Evolutionary conservation across 2,113 vertebrate species (phyloP).

Genomic region (Bubo bubo): DNA sequence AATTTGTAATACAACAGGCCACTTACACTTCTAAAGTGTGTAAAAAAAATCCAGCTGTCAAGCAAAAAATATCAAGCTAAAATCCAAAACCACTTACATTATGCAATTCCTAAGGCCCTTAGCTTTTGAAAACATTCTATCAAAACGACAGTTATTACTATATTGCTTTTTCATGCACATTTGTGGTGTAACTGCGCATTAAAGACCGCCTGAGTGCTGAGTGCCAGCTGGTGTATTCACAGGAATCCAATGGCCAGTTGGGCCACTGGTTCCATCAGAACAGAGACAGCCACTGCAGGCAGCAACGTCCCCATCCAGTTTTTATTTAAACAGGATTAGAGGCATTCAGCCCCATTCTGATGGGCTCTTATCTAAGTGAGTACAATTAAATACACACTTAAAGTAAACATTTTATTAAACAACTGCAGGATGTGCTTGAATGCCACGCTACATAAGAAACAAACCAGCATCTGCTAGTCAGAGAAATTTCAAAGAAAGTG

Average conservation of each 20-base stretch:
- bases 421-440: neutral
- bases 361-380: neutral
- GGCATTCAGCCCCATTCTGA: neutral
- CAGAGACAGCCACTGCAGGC: neutral
- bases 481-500: neutral
- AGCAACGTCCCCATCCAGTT: fast-evolving
- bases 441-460: fast-evolving
- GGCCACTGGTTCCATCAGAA: neutral
- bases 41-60: neutral
- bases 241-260: neutral
- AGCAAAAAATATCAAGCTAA: neutral
- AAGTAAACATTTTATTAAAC: neutral
- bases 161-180: neutral
- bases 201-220: neutral
- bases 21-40: neutral
- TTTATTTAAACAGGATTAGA: neutral
- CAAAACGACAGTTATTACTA: neutral
- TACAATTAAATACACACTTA: neutral
- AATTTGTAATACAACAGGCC: neutral
- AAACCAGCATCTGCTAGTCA: neutral
- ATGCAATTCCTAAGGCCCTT: neutral
- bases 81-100: neutral
- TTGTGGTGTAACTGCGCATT: neutral
- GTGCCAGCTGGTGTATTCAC: neutral
- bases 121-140: neutral